These are phyloP conservation scores for Drosophila kokeensis DNA, from an alignment of 2,888 invertebrate genomes.

Conservation along the genomic window DNA sequence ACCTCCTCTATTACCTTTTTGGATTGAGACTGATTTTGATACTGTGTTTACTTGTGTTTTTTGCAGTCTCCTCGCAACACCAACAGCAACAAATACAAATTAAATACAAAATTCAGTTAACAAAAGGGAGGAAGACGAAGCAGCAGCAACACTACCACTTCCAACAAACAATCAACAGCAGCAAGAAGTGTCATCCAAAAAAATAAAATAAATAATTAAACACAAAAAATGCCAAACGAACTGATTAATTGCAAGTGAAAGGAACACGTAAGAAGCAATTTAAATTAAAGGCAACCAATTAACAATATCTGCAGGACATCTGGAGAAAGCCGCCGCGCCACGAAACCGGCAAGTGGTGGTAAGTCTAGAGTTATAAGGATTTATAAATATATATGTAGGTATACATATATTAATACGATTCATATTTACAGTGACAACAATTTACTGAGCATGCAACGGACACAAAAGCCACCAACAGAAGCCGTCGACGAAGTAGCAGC, in stretches of 20 bases:
- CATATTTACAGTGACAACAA: conserved; percentile 46
- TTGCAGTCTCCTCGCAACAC: conserved; percentile 34
- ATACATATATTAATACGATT: background rate
- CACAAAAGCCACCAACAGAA: conserved; percentile 48
- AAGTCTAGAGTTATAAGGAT: conserved; percentile 12
- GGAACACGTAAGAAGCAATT: conserved; percentile 1
- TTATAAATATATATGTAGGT: background rate
- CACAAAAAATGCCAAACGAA: conserved; percentile 33
- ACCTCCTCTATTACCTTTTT: background rate
- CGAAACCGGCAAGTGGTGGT: conserved; percentile 65
- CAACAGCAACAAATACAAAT: conserved; percentile 2
- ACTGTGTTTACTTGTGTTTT: background rate
- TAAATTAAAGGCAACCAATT: background rate
- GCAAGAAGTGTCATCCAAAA: background rate
- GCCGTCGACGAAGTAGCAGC: conserved; percentile 64
- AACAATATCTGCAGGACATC: conserved; percentile 17
- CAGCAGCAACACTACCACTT: background rate
- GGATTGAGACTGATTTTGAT: background rate
- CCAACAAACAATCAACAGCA: background rate
- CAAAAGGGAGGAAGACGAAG: background rate
- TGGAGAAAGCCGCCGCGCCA: conserved; percentile 44
- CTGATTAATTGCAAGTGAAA: conserved; percentile 13
- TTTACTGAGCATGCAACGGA: conserved; percentile 65
- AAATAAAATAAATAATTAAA: background rate
- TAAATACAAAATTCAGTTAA: conserved; percentile 2